Evolutionary conservation across 2,113 vertebrate species (phyloP), one percentile per base, ranked within the genome.

Genomic region (Todiramphus chloris): DNA sequence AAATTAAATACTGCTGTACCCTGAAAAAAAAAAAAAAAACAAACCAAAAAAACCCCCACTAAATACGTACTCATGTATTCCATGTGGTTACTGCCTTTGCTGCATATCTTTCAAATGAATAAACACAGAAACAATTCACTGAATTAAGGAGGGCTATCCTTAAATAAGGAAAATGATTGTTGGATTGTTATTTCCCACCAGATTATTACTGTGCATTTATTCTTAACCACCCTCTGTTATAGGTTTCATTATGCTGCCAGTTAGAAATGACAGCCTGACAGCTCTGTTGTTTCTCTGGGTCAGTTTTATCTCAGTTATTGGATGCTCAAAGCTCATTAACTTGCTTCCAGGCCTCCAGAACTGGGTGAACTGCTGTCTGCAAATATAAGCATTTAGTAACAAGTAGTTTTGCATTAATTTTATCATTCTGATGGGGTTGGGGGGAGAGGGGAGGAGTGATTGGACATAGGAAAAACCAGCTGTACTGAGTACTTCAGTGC

Each of bases 271-370:
- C 94, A 94, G 18, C 33, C 64, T 91, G 90, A 93, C 51, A 93
- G 91, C 46, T 90, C 60, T 60, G 51, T 62, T 87, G 35, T 67
- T 96, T 94, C 94, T 92, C 86, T 91, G 78, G 84, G 87, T 87
- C 92, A 94, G 75, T 77, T 96, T 96, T 87, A 80, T 96, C 89
- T 95, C 90, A 46, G 66, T 83, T 95, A 94, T 55, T 94, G 87
- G 95, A 96, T 89, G 63, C 67, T 87, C 75, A 97, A 77, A 89
- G 33, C 48, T 94, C 80, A 92, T 93, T 91, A 94, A 76, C 68
- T 97, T 91, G 27, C 77, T 94, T 30, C 67, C 51, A 90, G 82
- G 62, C n/a, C 69, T 88, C 55, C 44, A 55, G 33, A 97, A 68
- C 39, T 63, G 33, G 56, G 18, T n/a, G 48, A 31, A 62, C 83